Conservation (phyloP, 1,140 invertebrate genomes). For the Elysia chlorotica region DNA sequence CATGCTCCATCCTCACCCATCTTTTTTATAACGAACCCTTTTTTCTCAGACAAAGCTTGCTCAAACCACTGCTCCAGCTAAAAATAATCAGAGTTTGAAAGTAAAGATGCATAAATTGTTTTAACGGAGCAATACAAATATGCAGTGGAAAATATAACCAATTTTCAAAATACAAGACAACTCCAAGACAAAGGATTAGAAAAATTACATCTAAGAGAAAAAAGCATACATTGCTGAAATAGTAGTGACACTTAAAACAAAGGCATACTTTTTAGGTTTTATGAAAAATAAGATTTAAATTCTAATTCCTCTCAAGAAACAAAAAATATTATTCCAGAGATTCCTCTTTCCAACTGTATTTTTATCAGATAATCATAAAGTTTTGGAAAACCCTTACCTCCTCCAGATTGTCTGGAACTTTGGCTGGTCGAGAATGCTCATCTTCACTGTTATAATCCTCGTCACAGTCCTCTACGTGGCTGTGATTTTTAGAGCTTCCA, state of each 20-base stretch:
- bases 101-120: background rate
- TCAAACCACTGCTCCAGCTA: slow-evolving; percentile 64
- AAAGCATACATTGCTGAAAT: background rate
- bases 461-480: slow-evolving; percentile 35
- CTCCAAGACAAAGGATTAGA: no score
- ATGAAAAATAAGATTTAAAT: background rate
- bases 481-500: slow-evolving; percentile 10
- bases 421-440: slow-evolving; percentile 70
- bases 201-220: no score
- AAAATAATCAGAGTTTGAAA: slow-evolving; percentile 21
- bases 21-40: slow-evolving; percentile 81
- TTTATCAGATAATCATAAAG: background rate
- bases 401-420: slow-evolving; percentile 44
- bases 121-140: background rate
- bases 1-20: slow-evolving; percentile 94
- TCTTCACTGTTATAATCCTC: slow-evolving; percentile 78
- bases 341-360: background rate
- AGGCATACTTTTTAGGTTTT: background rate
- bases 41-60: slow-evolving; percentile 60
- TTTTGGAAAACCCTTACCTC: slow-evolving; percentile 29
- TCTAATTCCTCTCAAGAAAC: background rate
- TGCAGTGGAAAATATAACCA: background rate
- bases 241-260: background rate
- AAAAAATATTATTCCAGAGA: background rate
- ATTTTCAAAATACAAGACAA: background rate